Evolutionary conservation across 2,797 vertebrate genomes (phyloP).

Genomic region (Jordanella pulchra): DNA sequence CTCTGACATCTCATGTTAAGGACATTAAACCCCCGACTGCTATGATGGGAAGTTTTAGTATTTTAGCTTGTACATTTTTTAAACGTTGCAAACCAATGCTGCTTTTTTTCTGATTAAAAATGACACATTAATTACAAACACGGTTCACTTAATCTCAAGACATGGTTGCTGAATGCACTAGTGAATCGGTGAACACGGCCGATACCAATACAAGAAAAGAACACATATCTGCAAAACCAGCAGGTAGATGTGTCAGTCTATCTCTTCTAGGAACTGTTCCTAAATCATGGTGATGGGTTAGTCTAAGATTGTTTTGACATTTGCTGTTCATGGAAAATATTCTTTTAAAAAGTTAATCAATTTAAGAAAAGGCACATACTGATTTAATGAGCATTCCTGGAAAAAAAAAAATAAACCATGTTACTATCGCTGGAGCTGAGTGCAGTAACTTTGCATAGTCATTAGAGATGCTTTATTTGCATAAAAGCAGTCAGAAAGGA

Average conservation of each 20-base stretch:
- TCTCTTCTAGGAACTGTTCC: constrained; percentile 10
- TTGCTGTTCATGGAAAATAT: constrained; percentile 12
- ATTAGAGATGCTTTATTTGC: constrained; percentile 4
- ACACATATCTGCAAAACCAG: too few species aligned
- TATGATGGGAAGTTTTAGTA: neutral
- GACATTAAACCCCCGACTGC: neutral
- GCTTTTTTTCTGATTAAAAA: too few species aligned
- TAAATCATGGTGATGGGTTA: constrained; percentile 18
- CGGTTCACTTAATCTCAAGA: too few species aligned
- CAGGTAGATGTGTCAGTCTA: neutral
- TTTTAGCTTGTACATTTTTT: too few species aligned
- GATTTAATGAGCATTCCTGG: constrained; percentile 7
- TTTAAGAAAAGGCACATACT: constrained; percentile 12
- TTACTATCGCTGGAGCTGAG: neutral
- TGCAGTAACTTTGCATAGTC: constrained; percentile 3
- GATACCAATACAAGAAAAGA: too few species aligned
- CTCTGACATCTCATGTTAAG: neutral
- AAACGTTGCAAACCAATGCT: too few species aligned
- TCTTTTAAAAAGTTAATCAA: constrained; percentile 11
- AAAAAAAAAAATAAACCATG: neutral
- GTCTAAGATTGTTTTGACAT: neutral
- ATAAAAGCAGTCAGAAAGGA: constrained; percentile 8
- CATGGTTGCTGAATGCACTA: too few species aligned
- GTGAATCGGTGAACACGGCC: too few species aligned
- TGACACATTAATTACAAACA: too few species aligned